These are phyloP conservation scores for Otocyon megalotis DNA, from an alignment of 2,113 vertebrate genomes.

Conservation along the genomic window DNA sequence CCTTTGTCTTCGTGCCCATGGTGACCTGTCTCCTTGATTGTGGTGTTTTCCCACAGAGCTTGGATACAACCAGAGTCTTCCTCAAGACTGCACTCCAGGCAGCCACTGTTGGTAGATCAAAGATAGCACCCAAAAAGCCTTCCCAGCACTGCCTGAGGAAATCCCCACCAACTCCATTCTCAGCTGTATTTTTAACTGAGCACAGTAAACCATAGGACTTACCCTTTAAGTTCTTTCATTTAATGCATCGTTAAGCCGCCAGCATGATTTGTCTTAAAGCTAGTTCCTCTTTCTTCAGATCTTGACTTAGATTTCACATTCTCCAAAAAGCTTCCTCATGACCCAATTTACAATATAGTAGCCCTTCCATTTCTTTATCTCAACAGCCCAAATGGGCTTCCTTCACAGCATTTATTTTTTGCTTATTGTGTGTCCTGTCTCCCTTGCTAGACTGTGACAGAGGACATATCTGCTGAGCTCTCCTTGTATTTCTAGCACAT, in stretches of 20 bases:
- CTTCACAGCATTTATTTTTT: not conserved
- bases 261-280: not conserved
- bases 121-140: not conserved
- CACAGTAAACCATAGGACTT: not conserved
- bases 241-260: not conserved
- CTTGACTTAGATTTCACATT: not conserved
- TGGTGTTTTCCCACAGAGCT: not conserved
- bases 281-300: not conserved
- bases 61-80: not conserved
- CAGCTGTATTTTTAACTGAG: not conserved
- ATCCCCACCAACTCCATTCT: not conserved
- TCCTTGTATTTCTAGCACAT: slow-evolving; percentile 27
- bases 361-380: slow-evolving; percentile 24
- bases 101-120: not conserved
- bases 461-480: not conserved
- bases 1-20: not conserved
- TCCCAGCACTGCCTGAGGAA: not conserved
- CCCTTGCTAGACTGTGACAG: not conserved
- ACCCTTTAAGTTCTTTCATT: not conserved
- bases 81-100: not conserved
- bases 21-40: not conserved
- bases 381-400: not conserved
- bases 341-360: not conserved
- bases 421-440: not conserved
- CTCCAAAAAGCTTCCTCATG: slow-evolving; percentile 69